Base-by-base conservation (phyloP, 92 coral and sea anemone genomes). In the Micromussa lordhowensis region DNA sequence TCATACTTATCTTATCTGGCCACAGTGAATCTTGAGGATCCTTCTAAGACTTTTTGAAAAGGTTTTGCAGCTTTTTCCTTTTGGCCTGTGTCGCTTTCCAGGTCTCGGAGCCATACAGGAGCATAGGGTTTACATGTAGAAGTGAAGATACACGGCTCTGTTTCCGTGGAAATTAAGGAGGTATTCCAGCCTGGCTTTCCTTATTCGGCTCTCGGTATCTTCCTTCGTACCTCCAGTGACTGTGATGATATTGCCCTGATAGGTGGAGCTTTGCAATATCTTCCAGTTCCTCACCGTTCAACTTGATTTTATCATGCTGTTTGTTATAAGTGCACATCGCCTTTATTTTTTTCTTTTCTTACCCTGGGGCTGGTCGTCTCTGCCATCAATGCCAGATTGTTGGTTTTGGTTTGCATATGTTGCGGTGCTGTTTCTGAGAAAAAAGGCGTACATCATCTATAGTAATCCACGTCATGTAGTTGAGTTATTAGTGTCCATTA, bases 181-280 rank as follows among this genome's bases (percentile, higher is more conserved):
- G 61, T 15, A 59, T 18, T 18, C n/a, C 68, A 59, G 28, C 3
- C 28, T 59, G 68, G 28, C 68, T 21, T 3, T 18, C 24, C 68
- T 22, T 35, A 58, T 54, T 31, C 85, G 58, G 31, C 40, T 4
- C 18, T 80, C 36, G 5, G 14, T 36, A 58, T 81, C 54, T 31
- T 81, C 85, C 2, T 80, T 36, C 44, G n/a, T n/a, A n/a, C n/a
- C 85, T 80, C 74, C 85, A 7, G 0, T 54, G 31, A 32, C 18
- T 13, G 16, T 80, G 74, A 80, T 21, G 40, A 57, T 80, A 80
- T 74, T 80, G 6, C 54, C 32, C 44, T 12, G 22, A 55, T 77
- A 35, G 2, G 44, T 21, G 38, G 15, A 77, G 81, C 59, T 30
- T 12, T 77, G 51, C 48, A 14, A 32, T 61, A 18, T 55, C 59